A percentile compares a stretch with the other conserved stretches of the same genome.
phyloP scores from a whole-genome alignment of 2,797 vertebrate genomes.

The Dipus sagitta region DNA sequence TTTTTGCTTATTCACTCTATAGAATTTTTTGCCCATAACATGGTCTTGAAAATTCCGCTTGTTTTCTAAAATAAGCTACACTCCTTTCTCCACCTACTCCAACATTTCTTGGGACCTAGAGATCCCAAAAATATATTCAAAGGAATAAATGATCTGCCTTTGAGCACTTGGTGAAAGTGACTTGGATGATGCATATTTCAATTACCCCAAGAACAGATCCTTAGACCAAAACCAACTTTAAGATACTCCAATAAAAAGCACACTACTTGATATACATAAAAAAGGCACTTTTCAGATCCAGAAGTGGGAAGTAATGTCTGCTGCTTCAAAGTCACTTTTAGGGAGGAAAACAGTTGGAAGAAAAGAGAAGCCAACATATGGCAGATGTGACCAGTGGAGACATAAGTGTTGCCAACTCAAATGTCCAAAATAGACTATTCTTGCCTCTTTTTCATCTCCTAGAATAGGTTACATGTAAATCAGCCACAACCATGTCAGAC shows the following conservation, averaged over 20 bases:
- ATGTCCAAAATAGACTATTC: slow-evolving; percentile 69
- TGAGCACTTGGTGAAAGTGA: neutral
- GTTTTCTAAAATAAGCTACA: neutral
- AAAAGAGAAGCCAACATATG: slow-evolving; percentile 58
- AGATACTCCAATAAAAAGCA: slow-evolving; percentile 19
- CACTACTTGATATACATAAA: slow-evolving; percentile 54
- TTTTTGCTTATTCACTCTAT: rapidly evolving
- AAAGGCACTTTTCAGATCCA: slow-evolving; percentile 42
- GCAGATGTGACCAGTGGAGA: slow-evolving; percentile 78
- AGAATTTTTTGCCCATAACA: neutral
- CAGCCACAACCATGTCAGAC: slow-evolving; percentile 67
- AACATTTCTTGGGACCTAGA: neutral
- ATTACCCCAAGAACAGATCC: slow-evolving; percentile 27
- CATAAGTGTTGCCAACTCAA: slow-evolving; percentile 25
- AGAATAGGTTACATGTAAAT: slow-evolving; percentile 68
- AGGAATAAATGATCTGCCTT: neutral
- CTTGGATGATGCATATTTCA: neutral
- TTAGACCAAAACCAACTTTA: slow-evolving; percentile 7
- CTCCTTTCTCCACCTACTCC: neutral
- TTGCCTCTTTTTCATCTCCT: slow-evolving; percentile 54
- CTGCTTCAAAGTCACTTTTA: slow-evolving; percentile 61
- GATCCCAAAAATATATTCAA: neutral
- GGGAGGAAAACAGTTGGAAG: slow-evolving; percentile 70
- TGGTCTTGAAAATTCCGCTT: neutral
- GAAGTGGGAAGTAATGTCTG: slow-evolving; percentile 51